These are phyloP conservation scores for Pardalotus punctatus DNA, from an alignment of 2,113 vertebrate genomes.

Conservation along the genomic window DNA sequence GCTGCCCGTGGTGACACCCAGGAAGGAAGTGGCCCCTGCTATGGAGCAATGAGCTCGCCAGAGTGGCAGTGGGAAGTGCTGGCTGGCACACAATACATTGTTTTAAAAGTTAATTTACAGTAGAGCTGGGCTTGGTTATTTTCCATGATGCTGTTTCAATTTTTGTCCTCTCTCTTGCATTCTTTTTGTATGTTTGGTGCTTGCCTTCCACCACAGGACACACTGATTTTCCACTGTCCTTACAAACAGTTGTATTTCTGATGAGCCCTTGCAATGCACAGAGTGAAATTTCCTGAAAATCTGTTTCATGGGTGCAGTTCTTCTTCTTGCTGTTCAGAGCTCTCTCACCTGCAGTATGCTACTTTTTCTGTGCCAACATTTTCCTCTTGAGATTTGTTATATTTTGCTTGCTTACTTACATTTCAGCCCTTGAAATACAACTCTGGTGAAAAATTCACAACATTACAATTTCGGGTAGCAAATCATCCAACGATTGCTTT, in stretches of 20 bases:
- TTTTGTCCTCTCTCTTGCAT: background rate
- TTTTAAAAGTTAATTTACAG: background rate
- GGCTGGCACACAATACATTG: accelerated
- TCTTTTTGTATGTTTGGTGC: background rate
- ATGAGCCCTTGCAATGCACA: background rate
- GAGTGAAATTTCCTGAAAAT: background rate
- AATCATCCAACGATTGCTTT: background rate
- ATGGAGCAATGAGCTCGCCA: background rate
- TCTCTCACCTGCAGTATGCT: background rate
- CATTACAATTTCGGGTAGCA: background rate
- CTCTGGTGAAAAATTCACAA: background rate
- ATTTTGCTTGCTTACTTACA: background rate
- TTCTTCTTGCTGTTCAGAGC: background rate
- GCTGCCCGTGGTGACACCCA: background rate
- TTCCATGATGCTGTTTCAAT: background rate
- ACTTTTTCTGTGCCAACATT: background rate
- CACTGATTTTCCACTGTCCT: background rate
- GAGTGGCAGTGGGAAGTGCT: background rate
- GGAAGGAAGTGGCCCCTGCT: background rate
- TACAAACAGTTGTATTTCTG: background rate
- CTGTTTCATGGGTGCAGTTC: background rate
- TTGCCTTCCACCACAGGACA: background rate
- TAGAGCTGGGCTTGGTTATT: background rate
- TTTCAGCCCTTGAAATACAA: background rate
- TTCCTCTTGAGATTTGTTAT: background rate